These are phyloP conservation scores for Anthrax anthrax DNA, from an alignment of 2,888 invertebrate species.

Conservation along the genomic window DNA sequence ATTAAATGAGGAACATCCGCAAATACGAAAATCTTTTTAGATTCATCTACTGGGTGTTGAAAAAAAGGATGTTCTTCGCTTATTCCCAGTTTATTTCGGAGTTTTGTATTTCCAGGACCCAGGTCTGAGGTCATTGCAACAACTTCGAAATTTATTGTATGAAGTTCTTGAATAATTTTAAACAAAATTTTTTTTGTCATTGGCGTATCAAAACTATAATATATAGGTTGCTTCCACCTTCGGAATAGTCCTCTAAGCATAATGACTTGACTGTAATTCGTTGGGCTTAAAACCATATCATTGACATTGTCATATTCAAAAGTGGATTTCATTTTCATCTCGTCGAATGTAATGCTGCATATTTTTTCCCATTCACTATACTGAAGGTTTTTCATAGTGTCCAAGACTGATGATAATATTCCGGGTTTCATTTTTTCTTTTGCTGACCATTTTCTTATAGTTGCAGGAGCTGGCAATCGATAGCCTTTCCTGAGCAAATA, in stretches of 20 bases:
- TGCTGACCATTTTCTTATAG: constrained; percentile 8
- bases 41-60: neutral
- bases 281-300: neutral
- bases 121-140: neutral
- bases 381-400: constrained; percentile 4
- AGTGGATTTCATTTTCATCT: constrained; percentile 9
- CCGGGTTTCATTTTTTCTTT: constrained; percentile 9
- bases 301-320: constrained; percentile 4
- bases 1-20: constrained; percentile 10
- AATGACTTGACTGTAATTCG: constrained; percentile 8
- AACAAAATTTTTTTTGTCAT: constrained; percentile 3
- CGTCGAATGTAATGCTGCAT: constrained; percentile 11
- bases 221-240: constrained; percentile 12
- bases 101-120: neutral
- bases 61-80: neutral
- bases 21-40: constrained; percentile 8
- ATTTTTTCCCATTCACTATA: constrained; percentile 5
- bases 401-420: constrained; percentile 4
- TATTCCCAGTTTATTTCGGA: neutral
- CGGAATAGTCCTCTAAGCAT: constrained; percentile 7
- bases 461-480: constrained; percentile 8
- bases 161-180: neutral
- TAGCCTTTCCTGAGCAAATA: constrained; percentile 5
- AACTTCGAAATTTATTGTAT: neutral
- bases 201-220: constrained; percentile 8